Conservation (phyloP, 1,140 invertebrate genomes). For the Drosophila rhopaloa region DNA sequence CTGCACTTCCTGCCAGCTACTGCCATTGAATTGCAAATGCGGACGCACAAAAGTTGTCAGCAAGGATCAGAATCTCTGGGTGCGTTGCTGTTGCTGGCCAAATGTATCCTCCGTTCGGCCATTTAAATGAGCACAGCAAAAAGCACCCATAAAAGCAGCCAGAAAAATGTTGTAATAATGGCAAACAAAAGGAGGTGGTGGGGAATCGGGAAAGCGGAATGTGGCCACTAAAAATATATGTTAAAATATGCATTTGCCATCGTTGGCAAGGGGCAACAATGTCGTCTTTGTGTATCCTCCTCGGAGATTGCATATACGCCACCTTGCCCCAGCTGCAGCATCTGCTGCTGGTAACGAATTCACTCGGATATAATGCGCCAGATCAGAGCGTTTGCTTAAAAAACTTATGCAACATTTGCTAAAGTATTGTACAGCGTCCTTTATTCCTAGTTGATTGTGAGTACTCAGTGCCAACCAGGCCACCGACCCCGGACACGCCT, state of each 20-base stretch:
- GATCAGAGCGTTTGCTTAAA: constrained; percentile 75
- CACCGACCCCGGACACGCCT: constrained; percentile 35
- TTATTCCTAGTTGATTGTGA: constrained; percentile 85
- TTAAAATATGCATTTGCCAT: constrained; percentile 71
- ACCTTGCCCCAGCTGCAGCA: constrained; percentile 4
- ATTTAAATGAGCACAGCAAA: constrained; percentile 48
- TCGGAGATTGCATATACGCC: constrained; percentile 44
- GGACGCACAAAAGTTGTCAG: constrained; percentile 45
- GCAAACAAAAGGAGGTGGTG: constrained; percentile 39
- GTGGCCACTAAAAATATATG: constrained; percentile 59
- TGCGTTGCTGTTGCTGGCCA: constrained; percentile 18
- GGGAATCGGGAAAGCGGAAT: constrained; percentile 20
- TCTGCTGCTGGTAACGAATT: constrained; percentile 6
- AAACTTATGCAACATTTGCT: constrained; percentile 84
- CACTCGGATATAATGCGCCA: constrained; percentile 36
- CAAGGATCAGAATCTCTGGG: constrained; percentile 24
- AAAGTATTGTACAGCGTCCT: constrained; percentile 85
- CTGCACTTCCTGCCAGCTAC: constrained; percentile 34
- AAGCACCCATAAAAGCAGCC: constrained; percentile 41
- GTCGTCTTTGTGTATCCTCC: constrained; percentile 24
- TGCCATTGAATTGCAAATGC: constrained; percentile 58
- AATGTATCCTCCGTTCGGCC: constrained; percentile 29
- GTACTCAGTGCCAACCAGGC: constrained; percentile 74
- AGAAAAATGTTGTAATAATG: constrained; percentile 61
- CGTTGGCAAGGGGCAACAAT: constrained; percentile 42